Conservation (phyloP, 2,888 invertebrate genomes). For the Chloromyia formosa region DNA sequence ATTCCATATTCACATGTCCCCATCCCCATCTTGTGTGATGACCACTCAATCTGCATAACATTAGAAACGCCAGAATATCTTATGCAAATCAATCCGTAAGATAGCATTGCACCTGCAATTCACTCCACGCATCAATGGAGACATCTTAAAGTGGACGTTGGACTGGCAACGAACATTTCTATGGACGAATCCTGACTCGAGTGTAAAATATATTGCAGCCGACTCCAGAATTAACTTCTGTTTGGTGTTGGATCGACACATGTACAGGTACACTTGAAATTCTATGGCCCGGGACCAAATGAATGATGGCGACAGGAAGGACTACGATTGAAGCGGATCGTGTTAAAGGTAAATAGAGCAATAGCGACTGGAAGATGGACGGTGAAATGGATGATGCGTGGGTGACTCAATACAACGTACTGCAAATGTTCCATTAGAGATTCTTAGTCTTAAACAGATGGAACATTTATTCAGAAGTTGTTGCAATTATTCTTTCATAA, state of each 20-base stretch:
- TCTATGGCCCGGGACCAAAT: background rate
- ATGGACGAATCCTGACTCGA: slow-evolving; percentile 43
- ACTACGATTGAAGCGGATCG: background rate
- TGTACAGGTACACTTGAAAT: slow-evolving; percentile 11
- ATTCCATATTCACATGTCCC: too few species aligned
- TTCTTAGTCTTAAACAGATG: slow-evolving; percentile 15
- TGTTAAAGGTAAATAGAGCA: slow-evolving; percentile 13
- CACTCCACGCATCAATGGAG: slow-evolving; percentile 21
- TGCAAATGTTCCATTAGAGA: slow-evolving; percentile 19
- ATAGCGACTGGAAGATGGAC: background rate
- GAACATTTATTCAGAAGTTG: slow-evolving; percentile 20
- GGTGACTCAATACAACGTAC: slow-evolving; percentile 3
- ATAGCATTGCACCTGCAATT: slow-evolving; percentile 37
- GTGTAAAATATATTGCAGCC: slow-evolving; percentile 41
- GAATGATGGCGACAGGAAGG: slow-evolving; percentile 11
- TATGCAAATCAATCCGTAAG: slow-evolving; percentile 43
- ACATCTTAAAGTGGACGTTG: slow-evolving; percentile 24
- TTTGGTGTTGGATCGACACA: slow-evolving; percentile 14
- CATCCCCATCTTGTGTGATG: too few species aligned
- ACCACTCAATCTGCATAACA: background rate
- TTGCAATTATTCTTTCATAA: slow-evolving; percentile 31
- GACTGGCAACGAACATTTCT: slow-evolving; percentile 35
- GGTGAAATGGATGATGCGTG: slow-evolving; percentile 6
- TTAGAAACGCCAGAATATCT: slow-evolving; percentile 38
- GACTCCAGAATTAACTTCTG: slow-evolving; percentile 39